Evolutionary conservation across 2,888 invertebrate species (phyloP).

Genomic region (Ophraella communa): DNA sequence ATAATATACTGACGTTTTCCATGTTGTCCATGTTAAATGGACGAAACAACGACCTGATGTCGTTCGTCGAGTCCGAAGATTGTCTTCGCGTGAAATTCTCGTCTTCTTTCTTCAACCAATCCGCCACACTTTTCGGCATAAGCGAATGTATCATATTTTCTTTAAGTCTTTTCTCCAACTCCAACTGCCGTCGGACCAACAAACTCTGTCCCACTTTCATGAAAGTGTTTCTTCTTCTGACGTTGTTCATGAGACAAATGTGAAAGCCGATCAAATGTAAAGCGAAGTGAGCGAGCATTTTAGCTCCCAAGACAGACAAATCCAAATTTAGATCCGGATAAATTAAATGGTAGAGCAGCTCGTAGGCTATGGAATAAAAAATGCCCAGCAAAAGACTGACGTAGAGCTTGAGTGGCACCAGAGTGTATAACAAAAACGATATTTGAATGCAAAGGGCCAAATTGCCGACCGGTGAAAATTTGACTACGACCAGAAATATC

Average conservation of each 20-base stretch:
- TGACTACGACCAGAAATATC: conserved; percentile 67
- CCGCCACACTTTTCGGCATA: conserved; percentile 94
- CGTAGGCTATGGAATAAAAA: conserved; percentile 85
- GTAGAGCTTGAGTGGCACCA: conserved; percentile 90
- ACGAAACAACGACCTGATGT: conserved; percentile 84
- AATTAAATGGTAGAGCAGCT: conserved; percentile 68
- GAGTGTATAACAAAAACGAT: conserved; percentile 88
- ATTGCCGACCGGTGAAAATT: conserved; percentile 71
- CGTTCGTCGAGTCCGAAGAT: conserved; percentile 64
- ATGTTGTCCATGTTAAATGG: conserved; percentile 97
- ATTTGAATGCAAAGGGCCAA: conserved; percentile 87
- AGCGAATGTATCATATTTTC: conserved; percentile 98
- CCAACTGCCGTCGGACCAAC: conserved; percentile 85
- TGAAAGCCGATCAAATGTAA: conserved; percentile 93
- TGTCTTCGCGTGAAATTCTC: conserved; percentile 65
- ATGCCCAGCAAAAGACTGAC: conserved; percentile 80
- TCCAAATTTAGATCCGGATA: conserved; percentile 39
- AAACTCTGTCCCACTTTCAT: conserved; percentile 96
- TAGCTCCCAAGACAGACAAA: conserved; percentile 65
- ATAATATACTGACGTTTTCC: conserved; percentile 95
- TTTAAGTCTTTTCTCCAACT: conserved; percentile 92
- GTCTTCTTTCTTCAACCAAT: conserved; percentile 82
- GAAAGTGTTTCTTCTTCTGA: conserved; percentile 93
- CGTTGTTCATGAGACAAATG: conserved; percentile 90
- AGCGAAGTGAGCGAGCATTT: conserved; percentile 83